These are phyloP conservation scores for Strix uralensis DNA, from an alignment of 2,113 vertebrate species.

Conservation along the genomic window DNA sequence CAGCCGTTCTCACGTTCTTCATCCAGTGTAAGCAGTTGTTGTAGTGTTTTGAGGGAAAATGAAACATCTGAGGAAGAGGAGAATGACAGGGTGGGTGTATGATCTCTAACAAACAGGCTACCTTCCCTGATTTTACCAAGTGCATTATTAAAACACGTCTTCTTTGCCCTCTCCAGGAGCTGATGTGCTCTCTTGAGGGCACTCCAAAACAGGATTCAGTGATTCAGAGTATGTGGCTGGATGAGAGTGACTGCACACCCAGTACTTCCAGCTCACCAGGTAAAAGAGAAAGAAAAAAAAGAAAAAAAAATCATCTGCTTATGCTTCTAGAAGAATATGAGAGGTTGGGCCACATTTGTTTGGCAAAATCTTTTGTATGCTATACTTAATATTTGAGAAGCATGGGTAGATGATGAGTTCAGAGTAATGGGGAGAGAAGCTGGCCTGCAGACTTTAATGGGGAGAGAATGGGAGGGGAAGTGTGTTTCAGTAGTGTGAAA, in stretches of 20 bases:
- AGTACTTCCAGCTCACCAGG: conserved; percentile 64
- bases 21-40: conserved; percentile 67
- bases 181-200: conserved; percentile 56
- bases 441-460: not conserved
- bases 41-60: conserved; percentile 62
- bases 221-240: conserved; percentile 58
- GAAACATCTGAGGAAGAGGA: conserved; percentile 61
- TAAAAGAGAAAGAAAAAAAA: conserved; percentile 15
- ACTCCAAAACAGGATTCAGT: conserved; percentile 48
- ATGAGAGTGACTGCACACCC: conserved; percentile 63
- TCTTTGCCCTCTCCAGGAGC: conserved; percentile 62
- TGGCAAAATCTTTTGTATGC: not conserved
- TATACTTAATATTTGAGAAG: not conserved
- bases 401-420: not conserved
- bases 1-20: conserved; percentile 58
- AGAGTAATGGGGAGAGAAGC: not conserved
- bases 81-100: conserved; percentile 58
- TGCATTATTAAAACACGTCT: not conserved
- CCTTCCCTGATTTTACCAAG: not conserved
- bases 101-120: not conserved
- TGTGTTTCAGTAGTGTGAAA: not conserved
- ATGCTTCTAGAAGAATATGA: not conserved
- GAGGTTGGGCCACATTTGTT: not conserved
- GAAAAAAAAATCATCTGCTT: not conserved
- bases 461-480: not conserved